Evolutionary conservation across 2,797 vertebrate species (phyloP).

Genomic region (Pipistrellus pipistrellus): DNA sequence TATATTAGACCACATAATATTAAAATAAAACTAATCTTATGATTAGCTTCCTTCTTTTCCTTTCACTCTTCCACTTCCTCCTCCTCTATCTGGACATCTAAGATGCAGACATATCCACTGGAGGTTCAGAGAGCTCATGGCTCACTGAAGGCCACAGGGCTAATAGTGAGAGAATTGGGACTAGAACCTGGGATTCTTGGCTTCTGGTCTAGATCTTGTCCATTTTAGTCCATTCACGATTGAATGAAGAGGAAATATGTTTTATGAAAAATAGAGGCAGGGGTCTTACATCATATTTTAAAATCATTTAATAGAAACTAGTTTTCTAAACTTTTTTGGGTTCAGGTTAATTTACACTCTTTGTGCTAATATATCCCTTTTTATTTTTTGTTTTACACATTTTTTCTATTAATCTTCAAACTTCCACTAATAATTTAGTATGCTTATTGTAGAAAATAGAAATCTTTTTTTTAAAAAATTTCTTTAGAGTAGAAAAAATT

Average conservation of each 20-base stretch:
- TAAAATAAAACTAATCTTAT: background rate
- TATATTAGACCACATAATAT: background rate
- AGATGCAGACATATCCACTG: background rate
- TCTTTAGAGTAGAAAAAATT: background rate
- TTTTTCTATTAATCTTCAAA: slow-evolving; percentile 49
- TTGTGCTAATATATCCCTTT: background rate
- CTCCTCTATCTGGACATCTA: background rate
- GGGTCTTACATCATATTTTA: background rate
- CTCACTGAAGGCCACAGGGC: background rate
- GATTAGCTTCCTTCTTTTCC: background rate
- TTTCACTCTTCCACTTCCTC: background rate
- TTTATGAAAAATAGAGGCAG: background rate
- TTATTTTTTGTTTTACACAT: background rate
- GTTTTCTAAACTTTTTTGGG: slow-evolving; percentile 49
- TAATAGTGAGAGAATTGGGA: background rate
- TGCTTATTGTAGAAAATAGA: background rate
- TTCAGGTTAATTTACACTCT: slow-evolving; percentile 18
- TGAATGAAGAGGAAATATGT: background rate
- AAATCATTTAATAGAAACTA: slow-evolving; percentile 7
- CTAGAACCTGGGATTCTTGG: background rate
- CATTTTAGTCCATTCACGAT: background rate
- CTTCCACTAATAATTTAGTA: slow-evolving; percentile 5
- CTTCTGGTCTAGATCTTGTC: background rate
- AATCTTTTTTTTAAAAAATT: background rate
- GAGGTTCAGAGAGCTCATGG: background rate